Evolutionary conservation across 2,888 invertebrate genomes (phyloP).

Genomic region (Nebria brevicollis): DNA sequence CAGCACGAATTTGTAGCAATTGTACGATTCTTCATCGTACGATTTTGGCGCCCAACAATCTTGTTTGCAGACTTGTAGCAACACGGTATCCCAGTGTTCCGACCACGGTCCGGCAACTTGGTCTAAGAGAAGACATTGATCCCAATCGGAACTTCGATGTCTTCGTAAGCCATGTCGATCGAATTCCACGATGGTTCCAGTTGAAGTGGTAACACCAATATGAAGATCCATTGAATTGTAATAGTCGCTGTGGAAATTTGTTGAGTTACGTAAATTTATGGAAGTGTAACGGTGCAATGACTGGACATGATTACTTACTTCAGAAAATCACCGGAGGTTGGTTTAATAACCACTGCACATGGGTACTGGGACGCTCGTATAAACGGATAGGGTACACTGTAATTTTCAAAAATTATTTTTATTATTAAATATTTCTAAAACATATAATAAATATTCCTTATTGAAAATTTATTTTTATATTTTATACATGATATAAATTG

Average conservation of each 20-base stretch:
- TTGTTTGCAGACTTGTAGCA: constrained; percentile 72
- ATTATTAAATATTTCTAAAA: too few species aligned
- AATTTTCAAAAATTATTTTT: constrained; percentile 54
- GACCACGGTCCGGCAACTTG: constrained; percentile 73
- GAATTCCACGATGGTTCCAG: constrained; percentile 83
- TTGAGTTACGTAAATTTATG: neutral
- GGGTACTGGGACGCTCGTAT: constrained; percentile 82
- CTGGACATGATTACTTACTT: constrained; percentile 70
- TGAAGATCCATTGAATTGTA: constrained; percentile 86
- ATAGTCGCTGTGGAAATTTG: constrained; percentile 74
- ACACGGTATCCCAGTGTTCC: constrained; percentile 75
- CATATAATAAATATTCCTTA: too few species aligned
- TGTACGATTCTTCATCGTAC: constrained; percentile 81
- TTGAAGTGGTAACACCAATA: constrained; percentile 88
- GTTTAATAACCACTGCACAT: constrained; percentile 85
- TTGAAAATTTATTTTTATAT: too few species aligned
- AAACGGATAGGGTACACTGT: constrained; percentile 86
- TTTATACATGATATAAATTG: too few species aligned
- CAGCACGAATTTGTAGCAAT: constrained; percentile 89
- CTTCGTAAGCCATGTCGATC: constrained; percentile 79
- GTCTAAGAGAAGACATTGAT: constrained; percentile 76
- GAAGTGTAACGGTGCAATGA: constrained; percentile 2
- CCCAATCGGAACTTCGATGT: constrained; percentile 68
- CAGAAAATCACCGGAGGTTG: constrained; percentile 87
- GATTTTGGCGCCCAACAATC: constrained; percentile 73